phyloP scores from a whole-genome alignment of 1,140 invertebrate species.

The Chionoecetes opilio region DNA sequence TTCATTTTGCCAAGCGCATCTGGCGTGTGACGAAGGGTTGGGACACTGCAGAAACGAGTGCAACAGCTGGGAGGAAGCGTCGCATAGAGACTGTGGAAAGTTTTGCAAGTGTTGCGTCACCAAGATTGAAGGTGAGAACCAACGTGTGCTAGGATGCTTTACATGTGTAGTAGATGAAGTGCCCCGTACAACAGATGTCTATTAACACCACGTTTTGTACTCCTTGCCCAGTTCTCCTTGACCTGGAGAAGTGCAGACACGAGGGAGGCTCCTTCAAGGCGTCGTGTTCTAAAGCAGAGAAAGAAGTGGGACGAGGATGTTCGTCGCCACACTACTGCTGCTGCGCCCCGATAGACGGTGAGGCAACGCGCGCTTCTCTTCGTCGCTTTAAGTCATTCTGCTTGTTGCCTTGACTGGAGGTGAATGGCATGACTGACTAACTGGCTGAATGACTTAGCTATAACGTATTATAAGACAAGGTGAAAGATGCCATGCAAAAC shows the following conservation, averaged over 20 bases:
- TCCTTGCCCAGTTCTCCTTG: not conserved
- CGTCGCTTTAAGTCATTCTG: not conserved
- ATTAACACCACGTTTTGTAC: not conserved
- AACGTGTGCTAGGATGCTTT: not conserved
- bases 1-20: not conserved
- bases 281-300: not conserved
- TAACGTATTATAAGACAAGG: too few species aligned
- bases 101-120: not conserved
- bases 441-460: too few species aligned
- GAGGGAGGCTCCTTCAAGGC: not conserved
- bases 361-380: too few species aligned
- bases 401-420: too few species aligned
- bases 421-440: not conserved
- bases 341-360: not conserved
- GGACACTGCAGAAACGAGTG: conserved; percentile 1
- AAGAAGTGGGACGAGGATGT: not conserved
- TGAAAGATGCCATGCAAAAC: too few species aligned
- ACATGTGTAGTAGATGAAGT: not conserved
- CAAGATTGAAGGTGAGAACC: not conserved
- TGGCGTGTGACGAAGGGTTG: not conserved
- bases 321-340: not conserved
- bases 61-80: not conserved
- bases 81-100: not conserved
- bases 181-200: not conserved
- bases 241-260: not conserved